phyloP scores from a whole-genome alignment of 2,888 invertebrate species.

The Dicyrtomina minuta region DNA sequence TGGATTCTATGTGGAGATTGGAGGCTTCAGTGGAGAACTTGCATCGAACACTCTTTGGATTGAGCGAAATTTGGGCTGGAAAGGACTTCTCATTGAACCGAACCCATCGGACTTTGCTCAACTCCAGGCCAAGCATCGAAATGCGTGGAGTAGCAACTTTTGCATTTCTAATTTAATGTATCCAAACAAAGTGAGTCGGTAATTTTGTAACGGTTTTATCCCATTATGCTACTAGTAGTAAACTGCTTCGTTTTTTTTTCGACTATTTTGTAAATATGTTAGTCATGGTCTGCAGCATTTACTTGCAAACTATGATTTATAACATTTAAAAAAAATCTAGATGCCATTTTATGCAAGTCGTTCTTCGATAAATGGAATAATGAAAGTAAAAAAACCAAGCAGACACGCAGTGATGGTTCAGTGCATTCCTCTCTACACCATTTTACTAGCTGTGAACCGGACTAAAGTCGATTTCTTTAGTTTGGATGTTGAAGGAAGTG shows the following conservation, averaged over 20 bases:
- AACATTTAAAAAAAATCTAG: too few relatives aligned
- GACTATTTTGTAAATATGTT: too few relatives aligned
- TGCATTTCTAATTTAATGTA: slow-evolving; percentile 54
- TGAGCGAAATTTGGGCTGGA: slow-evolving; percentile 55
- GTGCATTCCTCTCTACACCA: slow-evolving; percentile 57
- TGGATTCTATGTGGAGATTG: slow-evolving; percentile 17
- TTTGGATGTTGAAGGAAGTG: slow-evolving; percentile 57
- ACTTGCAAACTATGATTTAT: too few relatives aligned
- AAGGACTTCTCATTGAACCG: slow-evolving; percentile 56
- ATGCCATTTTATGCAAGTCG: slow-evolving; percentile 25
- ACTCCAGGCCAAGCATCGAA: slow-evolving; percentile 54
- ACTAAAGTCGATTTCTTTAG: slow-evolving; percentile 56
- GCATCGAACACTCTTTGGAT: slow-evolving; percentile 56
- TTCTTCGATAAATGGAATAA: slow-evolving; percentile 21
- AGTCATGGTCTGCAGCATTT: too few relatives aligned
- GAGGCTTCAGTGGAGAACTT: slow-evolving; percentile 54
- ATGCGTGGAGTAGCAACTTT: slow-evolving; percentile 55
- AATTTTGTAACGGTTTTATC: too few relatives aligned
- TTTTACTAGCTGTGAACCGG: slow-evolving; percentile 55
- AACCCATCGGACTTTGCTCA: slow-evolving; percentile 55
- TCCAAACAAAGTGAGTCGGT: too few relatives aligned
- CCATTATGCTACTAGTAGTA: too few relatives aligned
- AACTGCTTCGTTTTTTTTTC: too few relatives aligned
- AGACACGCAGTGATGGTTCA: slow-evolving; percentile 53
- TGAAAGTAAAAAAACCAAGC: slow-evolving; percentile 12